Evolutionary conservation across 1,140 invertebrate species (phyloP).

Genomic region (Tetragnatha versicolor): DNA sequence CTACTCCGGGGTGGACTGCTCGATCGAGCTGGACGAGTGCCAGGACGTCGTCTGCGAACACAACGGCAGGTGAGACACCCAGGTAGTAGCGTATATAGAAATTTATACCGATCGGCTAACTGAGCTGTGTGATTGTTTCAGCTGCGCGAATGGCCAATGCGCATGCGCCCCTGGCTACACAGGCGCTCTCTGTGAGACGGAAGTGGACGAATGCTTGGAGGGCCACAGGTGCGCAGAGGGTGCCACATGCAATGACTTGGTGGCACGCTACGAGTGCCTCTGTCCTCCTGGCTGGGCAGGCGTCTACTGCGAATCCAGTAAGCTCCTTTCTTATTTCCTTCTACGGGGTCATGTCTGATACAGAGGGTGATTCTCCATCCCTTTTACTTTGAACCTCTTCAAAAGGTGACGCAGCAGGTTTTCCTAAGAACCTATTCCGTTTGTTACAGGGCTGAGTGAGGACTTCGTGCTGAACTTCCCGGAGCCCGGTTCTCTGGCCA

Average conservation of each 20-base stretch:
- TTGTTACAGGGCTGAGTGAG: constrained; percentile 9
- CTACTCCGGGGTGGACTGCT: constrained; percentile 67
- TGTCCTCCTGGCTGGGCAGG: constrained; percentile 91
- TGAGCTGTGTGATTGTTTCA: no score
- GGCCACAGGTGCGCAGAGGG: constrained; percentile 67
- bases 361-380: no score
- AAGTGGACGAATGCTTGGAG: constrained; percentile 81
- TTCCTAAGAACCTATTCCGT: background rate
- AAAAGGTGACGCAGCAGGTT: no score
- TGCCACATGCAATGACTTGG: constrained; percentile 64
- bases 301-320: constrained; percentile 89
- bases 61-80: constrained; percentile 63
- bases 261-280: constrained; percentile 70
- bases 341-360: no score
- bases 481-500: constrained; percentile 10
- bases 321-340: no score
- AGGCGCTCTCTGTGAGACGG: constrained; percentile 79
- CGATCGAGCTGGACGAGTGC: constrained; percentile 68
- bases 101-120: no score
- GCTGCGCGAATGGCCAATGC: constrained; percentile 75
- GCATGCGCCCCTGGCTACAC: constrained; percentile 68
- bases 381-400: no score
- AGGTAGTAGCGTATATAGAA: no score
- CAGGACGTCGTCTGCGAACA: constrained; percentile 64
- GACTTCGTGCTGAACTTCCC: constrained; percentile 45